Base-by-base conservation (phyloP, 2,797 vertebrate genomes). In the Hephaestus fuliginosus region DNA sequence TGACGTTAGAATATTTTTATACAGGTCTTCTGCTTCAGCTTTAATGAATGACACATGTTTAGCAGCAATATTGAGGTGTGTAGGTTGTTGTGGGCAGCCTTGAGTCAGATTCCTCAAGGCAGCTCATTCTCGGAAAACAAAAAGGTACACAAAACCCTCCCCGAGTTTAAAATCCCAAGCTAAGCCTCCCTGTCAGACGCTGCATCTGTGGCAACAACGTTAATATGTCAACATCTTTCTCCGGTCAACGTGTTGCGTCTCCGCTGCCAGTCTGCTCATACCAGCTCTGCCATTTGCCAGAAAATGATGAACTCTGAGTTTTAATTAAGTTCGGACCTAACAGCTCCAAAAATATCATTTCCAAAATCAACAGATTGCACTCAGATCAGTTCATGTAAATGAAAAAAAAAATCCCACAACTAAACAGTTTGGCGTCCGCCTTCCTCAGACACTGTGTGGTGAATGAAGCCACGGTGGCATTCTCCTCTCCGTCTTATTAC, bases 391-490 rank as follows among this genome's bases (percentile, higher is more conserved):
- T 64, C 11, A 48, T 51, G 13, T 33, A 33, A 33, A 33, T 33
- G 14, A 7, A 25, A 7, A 33, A n/a, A 41, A 41, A 44, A 33
- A 51, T 76, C 22, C 3, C 33, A 58, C 46, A 65, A 25, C 14
- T 36, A 39, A 78, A 65, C n/a, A 2, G 3, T 64, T 56, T 53
- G 57, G 65, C 73, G 68, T 76, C 68, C 56, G 70, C 44, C 12
- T 74, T 69, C 36, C 25, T 74, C 48, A 11, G 10, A 17, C 49
- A 4, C 33, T 68, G 7, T 74, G 55, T 72, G 53, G n/a, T 68
- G 62, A 78, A 81, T 68, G n/a, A 78, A 80, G 36, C 49, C 49
- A 72, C 36, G 30, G 13, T 39, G 39, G 66, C 57, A 43, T 61
- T 55, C 60, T 69, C 15, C 15, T 43, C 12, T 18, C 63, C 48